These are phyloP conservation scores for Patagioenas fasciata DNA, from an alignment of 2,113 vertebrate genomes.

Conservation along the genomic window DNA sequence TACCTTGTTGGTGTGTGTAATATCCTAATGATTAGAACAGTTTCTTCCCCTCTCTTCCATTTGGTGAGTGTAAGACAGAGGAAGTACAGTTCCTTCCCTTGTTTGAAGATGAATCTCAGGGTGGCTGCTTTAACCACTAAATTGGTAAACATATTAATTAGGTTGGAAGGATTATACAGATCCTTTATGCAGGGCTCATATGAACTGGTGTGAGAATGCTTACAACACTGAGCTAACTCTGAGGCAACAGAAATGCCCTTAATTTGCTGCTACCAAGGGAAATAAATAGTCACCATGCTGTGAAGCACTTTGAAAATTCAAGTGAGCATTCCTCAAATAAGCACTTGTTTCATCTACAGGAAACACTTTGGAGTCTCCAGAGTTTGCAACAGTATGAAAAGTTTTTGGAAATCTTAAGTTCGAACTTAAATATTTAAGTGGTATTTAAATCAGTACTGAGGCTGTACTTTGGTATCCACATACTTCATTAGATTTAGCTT, in stretches of 20 bases:
- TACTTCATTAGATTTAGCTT: background rate
- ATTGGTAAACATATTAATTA: background rate
- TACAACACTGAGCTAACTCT: background rate
- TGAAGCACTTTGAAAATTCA: background rate
- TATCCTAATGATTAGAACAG: background rate
- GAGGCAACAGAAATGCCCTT: background rate
- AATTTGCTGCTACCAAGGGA: background rate
- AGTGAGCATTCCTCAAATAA: background rate
- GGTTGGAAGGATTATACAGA: background rate
- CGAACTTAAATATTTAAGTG: background rate
- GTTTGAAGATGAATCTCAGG: background rate
- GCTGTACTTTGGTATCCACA: background rate
- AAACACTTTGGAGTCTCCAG: background rate
- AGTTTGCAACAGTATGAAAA: background rate
- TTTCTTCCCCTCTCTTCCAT: background rate
- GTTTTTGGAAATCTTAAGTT: background rate
- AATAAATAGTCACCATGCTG: background rate
- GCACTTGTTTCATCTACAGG: background rate
- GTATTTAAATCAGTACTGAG: background rate
- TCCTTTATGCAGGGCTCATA: background rate
- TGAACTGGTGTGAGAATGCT: background rate
- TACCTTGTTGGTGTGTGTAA: background rate
- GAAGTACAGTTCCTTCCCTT: background rate
- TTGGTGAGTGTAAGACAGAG: background rate
- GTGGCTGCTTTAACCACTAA: background rate